These are phyloP conservation scores for Hermaeophaga mercurialis DNA, from an alignment of 2,888 invertebrate species.

Conservation along the genomic window DNA sequence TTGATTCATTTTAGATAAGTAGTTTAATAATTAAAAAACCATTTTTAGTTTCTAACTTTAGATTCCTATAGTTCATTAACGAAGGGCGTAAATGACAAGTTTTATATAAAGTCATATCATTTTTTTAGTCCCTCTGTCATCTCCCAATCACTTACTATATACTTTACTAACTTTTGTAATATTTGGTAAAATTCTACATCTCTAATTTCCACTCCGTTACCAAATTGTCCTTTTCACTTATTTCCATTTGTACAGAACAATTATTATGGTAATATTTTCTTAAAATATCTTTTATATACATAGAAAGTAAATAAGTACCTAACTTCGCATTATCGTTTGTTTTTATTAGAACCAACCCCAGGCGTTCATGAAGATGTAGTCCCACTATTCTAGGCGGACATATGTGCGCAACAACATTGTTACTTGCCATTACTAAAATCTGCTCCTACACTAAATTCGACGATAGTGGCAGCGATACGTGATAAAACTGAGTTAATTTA, in stretches of 20 bases:
- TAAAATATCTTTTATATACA: neutral
- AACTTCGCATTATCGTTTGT: conserved; percentile 6
- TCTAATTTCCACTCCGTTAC: too few species aligned
- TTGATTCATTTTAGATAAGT: too few species aligned
- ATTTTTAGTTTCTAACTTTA: too few species aligned
- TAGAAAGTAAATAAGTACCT: conserved; percentile 8
- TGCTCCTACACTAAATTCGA: neutral
- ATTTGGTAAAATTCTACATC: neutral
- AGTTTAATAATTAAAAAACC: too few species aligned
- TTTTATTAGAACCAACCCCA: conserved; percentile 12
- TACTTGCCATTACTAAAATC: conserved; percentile 15
- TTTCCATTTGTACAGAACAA: too few species aligned
- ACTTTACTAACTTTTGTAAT: too few species aligned
- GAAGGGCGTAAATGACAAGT: too few species aligned
- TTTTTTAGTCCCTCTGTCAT: too few species aligned
- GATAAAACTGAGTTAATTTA: too few species aligned
- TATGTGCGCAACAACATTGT: conserved; percentile 17
- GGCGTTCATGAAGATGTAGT: conserved; percentile 12
- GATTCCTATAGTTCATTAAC: too few species aligned
- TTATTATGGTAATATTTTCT: neutral
- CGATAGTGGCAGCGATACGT: neutral
- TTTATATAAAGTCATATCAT: too few species aligned
- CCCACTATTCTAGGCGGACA: conserved; percentile 10
- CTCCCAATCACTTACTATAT: too few species aligned
- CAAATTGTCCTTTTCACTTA: neutral